These are phyloP conservation scores for Synergus itoensis DNA, from an alignment of 2,888 invertebrate genomes.

Conservation along the genomic window DNA sequence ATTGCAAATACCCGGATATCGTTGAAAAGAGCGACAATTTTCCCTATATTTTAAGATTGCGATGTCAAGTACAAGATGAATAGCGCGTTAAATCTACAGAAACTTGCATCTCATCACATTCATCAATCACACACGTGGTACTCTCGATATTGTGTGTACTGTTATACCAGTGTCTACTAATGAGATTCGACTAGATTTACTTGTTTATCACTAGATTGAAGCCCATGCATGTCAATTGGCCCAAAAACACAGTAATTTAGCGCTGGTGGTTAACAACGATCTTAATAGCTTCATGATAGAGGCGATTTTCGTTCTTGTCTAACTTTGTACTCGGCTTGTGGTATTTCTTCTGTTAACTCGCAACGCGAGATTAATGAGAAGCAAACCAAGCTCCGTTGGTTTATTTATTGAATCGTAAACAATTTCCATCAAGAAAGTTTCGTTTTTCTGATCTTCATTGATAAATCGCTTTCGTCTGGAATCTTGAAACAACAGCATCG, in stretches of 20 bases:
- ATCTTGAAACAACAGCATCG: not conserved
- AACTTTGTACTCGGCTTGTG: not conserved
- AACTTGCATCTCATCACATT: slow-evolving; percentile 51
- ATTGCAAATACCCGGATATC: slow-evolving; percentile 23
- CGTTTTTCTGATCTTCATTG: not conserved
- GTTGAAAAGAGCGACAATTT: slow-evolving; percentile 23
- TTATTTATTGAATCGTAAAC: slow-evolving; percentile 2
- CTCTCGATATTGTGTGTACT: slow-evolving; percentile 50
- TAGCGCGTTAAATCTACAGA: slow-evolving; percentile 51
- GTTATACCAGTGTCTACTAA: slow-evolving; percentile 42
- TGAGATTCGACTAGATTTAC: slow-evolving; percentile 53
- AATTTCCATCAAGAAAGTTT: not conserved
- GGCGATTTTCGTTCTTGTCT: slow-evolving; percentile 7
- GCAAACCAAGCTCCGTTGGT: not conserved
- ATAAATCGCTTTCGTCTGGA: not conserved
- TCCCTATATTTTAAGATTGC: slow-evolving; percentile 13
- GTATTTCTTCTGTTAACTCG: not conserved
- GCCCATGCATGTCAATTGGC: slow-evolving; percentile 41
- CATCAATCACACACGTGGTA: slow-evolving; percentile 55
- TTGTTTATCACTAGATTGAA: not conserved
- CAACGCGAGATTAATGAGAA: not conserved
- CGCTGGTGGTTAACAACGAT: not conserved
- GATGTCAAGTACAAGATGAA: slow-evolving; percentile 2
- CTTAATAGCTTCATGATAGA: slow-evolving; percentile 1
- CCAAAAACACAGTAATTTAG: slow-evolving; percentile 46